Percentiles rank a stretch among this genome's conserved stretches.
Evolutionary conservation across 2,113 vertebrate species (phyloP).

Genomic region (Columbina picui): DNA sequence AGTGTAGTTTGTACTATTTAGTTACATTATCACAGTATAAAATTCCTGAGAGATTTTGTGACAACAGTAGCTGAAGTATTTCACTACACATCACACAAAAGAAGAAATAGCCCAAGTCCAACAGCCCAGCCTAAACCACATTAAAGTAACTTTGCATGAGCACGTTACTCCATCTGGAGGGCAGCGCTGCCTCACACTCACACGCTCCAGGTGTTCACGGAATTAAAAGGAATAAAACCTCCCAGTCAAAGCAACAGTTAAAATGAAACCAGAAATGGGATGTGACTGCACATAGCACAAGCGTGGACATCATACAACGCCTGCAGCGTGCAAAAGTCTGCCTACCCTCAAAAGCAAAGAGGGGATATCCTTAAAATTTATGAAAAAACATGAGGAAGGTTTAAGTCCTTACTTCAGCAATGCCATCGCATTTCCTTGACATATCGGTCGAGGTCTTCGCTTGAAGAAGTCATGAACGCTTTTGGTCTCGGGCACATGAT

Average conservation of each 20-base stretch:
- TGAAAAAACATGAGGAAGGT: not conserved
- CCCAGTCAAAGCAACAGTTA: not conserved
- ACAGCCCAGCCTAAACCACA: not conserved
- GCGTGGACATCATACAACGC: accelerated
- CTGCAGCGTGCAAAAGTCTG: not conserved
- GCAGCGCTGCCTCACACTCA: not conserved
- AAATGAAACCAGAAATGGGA: not conserved
- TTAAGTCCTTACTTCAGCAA: slow-evolving; percentile 88
- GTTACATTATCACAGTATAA: not conserved
- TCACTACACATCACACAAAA: not conserved
- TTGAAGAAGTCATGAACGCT: slow-evolving; percentile 91
- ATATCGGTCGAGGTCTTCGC: slow-evolving; percentile 80
- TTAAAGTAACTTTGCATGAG: not conserved
- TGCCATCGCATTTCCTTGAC: slow-evolving; percentile 85
- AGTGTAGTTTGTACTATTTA: not conserved
- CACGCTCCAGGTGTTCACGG: not conserved
- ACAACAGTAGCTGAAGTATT: not conserved
- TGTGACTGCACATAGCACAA: not conserved
- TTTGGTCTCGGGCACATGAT: slow-evolving; percentile 92
- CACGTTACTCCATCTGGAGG: not conserved
- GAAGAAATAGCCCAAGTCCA: not conserved
- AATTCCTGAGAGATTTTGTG: not conserved
- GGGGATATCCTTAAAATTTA: not conserved
- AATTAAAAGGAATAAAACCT: not conserved
- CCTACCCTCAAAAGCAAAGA: not conserved